Percentiles rank a stretch among this genome's conserved stretches.
These are phyloP conservation scores for Lagodon rhomboides DNA, from an alignment of 2,797 vertebrate genomes.

Conservation along the genomic window DNA sequence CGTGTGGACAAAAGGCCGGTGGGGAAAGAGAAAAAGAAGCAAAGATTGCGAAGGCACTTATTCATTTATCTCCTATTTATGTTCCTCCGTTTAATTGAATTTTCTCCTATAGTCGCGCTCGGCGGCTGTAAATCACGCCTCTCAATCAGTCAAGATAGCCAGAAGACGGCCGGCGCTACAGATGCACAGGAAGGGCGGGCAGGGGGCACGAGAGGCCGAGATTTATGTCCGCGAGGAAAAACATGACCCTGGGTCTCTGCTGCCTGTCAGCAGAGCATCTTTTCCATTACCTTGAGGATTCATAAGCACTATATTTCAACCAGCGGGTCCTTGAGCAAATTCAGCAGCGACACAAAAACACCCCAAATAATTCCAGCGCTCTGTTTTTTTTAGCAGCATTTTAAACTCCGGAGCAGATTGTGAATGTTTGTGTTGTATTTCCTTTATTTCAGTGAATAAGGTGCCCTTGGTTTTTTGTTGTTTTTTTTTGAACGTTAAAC, in stretches of 20 bases:
- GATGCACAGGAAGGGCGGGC: constrained; percentile 65
- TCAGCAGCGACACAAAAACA: constrained; percentile 50
- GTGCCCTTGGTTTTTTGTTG: constrained; percentile 1
- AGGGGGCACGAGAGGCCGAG: constrained; percentile 69
- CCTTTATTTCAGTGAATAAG: neutral
- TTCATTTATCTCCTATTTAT: constrained; percentile 79
- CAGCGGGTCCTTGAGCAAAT: constrained; percentile 68
- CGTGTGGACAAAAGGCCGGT: constrained; percentile 46
- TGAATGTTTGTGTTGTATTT: neutral
- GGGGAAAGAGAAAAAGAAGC: constrained; percentile 25
- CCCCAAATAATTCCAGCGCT: constrained; percentile 25
- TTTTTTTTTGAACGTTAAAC: neutral
- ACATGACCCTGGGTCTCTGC: constrained; percentile 76
- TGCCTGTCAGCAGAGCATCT: constrained; percentile 75
- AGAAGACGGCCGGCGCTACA: constrained; percentile 68
- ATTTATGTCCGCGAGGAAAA: constrained; percentile 80
- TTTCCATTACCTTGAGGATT: constrained; percentile 81
- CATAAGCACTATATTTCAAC: constrained; percentile 75
- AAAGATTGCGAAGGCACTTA: constrained; percentile 50
- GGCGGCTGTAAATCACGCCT: constrained; percentile 75
- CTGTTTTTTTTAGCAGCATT: constrained; percentile 20
- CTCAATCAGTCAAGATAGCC: constrained; percentile 78
- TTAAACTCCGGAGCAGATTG: constrained; percentile 7
- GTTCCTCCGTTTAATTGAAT: constrained; percentile 82
- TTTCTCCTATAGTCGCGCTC: constrained; percentile 64